Evolutionary conservation across 2,888 invertebrate genomes (phyloP), one percentile per base, ranked within the genome.

Genomic region (Pegoplata infirma): DNA sequence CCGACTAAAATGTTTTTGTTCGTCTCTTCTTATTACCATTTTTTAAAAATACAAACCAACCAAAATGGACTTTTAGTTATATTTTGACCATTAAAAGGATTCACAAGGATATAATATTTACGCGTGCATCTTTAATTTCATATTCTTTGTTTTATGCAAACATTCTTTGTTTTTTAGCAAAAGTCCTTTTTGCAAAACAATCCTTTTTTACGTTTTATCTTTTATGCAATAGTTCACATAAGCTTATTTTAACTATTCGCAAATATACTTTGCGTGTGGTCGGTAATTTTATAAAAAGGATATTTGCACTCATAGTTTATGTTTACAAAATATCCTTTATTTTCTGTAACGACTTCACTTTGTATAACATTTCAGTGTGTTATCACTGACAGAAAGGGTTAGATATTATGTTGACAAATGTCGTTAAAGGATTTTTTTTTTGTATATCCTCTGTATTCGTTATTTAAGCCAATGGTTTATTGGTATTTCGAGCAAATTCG

Each of bases 151-250:
- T 73, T 75, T 32, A 76, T 79, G 79, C 81, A 76, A 71, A 76
- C 68, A 68, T 47, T 63, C 28, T 5, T 46, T 40, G 59, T 58
- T 21, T 10, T 63, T 59, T 51, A 21, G 40, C 44, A 44, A 53
- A 53, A 28, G 28, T 68, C 32, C 36, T 46, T 59, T 64, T 55
- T 64, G 44, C 47, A 61, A 59, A 56, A 64, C 67, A 49, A 61
- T 59, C 58, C 49, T 44, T 67, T 46, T 72, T 64, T 61, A 28
- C 56, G 40, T 58, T 40, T 87, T 87, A 87, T 88, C 88, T 85
- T 74, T 67, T 80, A 81, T 77, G 86, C 87, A 86, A 87, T 87
- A 87, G 88, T 87, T 87, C 86, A 88, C 88, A 84, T 80, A 82
- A 84, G 86, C 88, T 86, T 85, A 85, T 86, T 85, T 83, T 76